Evolutionary conservation across 1,140 invertebrate genomes (phyloP).

Genomic region (Nephotettix cincticeps): DNA sequence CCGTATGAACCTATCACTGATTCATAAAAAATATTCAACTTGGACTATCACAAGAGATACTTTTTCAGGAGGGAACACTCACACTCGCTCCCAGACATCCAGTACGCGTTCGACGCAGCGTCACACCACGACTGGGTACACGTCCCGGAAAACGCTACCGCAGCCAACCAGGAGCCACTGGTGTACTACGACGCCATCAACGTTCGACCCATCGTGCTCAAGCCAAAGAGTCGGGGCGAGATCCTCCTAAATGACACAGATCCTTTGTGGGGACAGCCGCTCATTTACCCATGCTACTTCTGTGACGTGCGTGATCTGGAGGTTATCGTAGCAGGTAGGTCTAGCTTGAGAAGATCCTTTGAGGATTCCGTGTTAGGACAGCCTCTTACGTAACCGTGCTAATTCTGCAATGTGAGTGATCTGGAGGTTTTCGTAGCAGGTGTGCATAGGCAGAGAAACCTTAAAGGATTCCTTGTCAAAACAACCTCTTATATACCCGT

Average conservation of each 20-base stretch:
- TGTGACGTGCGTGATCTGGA: conserved; percentile 34
- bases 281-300: conserved; percentile 59
- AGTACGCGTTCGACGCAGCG: conserved; percentile 59
- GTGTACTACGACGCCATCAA: conserved; percentile 40
- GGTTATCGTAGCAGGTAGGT: conserved; percentile 37
- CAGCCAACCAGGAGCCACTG: conserved; percentile 41
- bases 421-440: conserved; percentile 37
- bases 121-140: conserved; percentile 43
- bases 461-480: too few species aligned
- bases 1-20: too few species aligned
- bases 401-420: conserved; percentile 41
- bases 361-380: conserved; percentile 56
- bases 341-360: too few species aligned
- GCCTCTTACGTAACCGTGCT: conserved; percentile 60
- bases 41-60: too few species aligned
- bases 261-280: conserved; percentile 56
- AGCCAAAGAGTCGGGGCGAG: conserved; percentile 52
- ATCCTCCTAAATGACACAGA: conserved; percentile 51
- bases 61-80: conserved; percentile 31
- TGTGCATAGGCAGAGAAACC: conserved; percentile 6
- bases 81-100: conserved; percentile 58
- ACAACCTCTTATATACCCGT: too few species aligned
- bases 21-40: too few species aligned
- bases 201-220: conserved; percentile 49
- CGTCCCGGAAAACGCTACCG: conserved; percentile 44